Conservation (phyloP, 2,113 vertebrate species). For the human (Homo sapiens) region GRCh38 chr11:57494001-57494500, state of each 20-base stretch:
- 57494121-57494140: slow-evolving; percentile 83
- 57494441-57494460: not conserved
- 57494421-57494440: not conserved
- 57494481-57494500: not conserved
- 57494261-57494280: not conserved
- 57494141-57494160: slow-evolving; percentile 75
- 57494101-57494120: slow-evolving; percentile 83
- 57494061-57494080: slow-evolving; percentile 79
- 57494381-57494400: not conserved
- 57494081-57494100: slow-evolving; percentile 82
- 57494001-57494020: not conserved
- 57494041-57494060: slow-evolving; percentile 69
- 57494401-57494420: not conserved
- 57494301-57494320: not conserved
- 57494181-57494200: not conserved
- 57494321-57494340: not conserved
- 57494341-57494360: not conserved
- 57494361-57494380: not conserved
- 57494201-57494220: not conserved
- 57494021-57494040: slow-evolving; percentile 79
- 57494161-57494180: slow-evolving; percentile 84
- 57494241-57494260: not conserved
- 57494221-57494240: not conserved
- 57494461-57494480: not conserved
- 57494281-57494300: not conserved